phyloP scores from a whole-genome alignment of 2,888 invertebrate genomes.

The Drepana falcataria region DNA sequence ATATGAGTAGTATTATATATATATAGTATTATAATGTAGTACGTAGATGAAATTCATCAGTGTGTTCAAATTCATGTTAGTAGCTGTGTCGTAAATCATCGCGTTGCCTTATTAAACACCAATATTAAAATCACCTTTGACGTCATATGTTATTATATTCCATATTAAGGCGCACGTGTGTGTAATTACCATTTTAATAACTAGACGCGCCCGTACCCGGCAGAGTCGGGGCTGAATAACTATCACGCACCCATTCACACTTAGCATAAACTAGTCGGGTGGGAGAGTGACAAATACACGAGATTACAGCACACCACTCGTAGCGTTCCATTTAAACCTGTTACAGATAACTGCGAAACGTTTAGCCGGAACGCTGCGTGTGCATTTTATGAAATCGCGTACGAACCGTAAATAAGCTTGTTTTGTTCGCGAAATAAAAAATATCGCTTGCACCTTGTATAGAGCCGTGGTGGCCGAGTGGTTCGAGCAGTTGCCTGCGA shows the following conservation, averaged over 20 bases:
- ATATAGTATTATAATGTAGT: no score
- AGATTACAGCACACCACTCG: background rate
- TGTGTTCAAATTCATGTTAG: background rate
- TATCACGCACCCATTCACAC: background rate
- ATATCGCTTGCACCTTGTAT: background rate
- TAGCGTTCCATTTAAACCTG: slow-evolving; percentile 3
- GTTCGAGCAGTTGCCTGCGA: no score
- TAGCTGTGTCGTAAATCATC: slow-evolving; percentile 1
- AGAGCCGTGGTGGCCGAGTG: no score
- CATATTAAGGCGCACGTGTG: slow-evolving; percentile 2
- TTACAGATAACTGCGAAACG: slow-evolving; percentile 3
- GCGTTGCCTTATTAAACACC: slow-evolving; percentile 1
- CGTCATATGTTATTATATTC: slow-evolving; percentile 1
- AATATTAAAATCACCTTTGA: slow-evolving; percentile 1
- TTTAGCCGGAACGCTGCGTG: background rate
- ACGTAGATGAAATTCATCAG: no score
- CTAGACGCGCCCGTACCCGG: slow-evolving; percentile 2
- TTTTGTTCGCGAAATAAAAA: background rate
- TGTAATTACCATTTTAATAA: slow-evolving; percentile 10
- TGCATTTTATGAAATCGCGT: background rate
- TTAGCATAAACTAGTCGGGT: background rate
- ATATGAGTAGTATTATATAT: no score
- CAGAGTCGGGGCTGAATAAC: background rate
- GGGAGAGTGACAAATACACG: background rate
- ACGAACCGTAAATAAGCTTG: background rate